Conservation (phyloP, 2,797 vertebrate species). For the Sciurus carolinensis region DNA sequence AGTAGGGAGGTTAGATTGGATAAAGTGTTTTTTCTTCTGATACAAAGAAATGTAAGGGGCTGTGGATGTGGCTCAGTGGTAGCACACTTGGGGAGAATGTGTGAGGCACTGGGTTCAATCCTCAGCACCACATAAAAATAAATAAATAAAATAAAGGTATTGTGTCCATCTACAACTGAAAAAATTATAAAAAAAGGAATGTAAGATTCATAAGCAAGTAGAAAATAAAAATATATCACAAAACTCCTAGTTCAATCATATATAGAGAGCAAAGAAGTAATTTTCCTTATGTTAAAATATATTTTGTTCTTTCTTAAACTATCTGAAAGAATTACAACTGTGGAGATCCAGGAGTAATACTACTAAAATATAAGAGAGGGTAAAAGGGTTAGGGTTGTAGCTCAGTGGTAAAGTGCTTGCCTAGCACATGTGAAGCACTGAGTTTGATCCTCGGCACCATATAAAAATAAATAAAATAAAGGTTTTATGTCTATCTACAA, state of each 20-base stretch:
- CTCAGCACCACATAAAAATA: no score
- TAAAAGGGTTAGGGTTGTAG: not conserved
- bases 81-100: no score
- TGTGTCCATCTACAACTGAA: no score
- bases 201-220: slow-evolving; percentile 30
- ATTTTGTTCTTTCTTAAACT: slow-evolving; percentile 39
- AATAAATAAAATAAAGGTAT: no score
- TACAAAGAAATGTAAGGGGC: not conserved
- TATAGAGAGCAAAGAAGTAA: not conserved
- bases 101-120: no score
- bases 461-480: no score
- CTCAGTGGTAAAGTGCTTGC: no score
- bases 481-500: no score
- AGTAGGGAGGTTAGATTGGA: not conserved
- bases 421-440: no score
- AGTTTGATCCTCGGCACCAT: no score
- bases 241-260: slow-evolving; percentile 26
- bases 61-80: no score
- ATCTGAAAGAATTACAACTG: slow-evolving; percentile 44
- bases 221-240: slow-evolving; percentile 19
- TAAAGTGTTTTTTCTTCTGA: slow-evolving; percentile 41
- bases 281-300: slow-evolving; percentile 49
- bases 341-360: slow-evolving; percentile 24
- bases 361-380: slow-evolving; percentile 63
- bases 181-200: not conserved